Evolutionary conservation across 1,140 invertebrate genomes (phyloP), one percentile per base, ranked within the genome.

Genomic region (Papilio polytes): DNA sequence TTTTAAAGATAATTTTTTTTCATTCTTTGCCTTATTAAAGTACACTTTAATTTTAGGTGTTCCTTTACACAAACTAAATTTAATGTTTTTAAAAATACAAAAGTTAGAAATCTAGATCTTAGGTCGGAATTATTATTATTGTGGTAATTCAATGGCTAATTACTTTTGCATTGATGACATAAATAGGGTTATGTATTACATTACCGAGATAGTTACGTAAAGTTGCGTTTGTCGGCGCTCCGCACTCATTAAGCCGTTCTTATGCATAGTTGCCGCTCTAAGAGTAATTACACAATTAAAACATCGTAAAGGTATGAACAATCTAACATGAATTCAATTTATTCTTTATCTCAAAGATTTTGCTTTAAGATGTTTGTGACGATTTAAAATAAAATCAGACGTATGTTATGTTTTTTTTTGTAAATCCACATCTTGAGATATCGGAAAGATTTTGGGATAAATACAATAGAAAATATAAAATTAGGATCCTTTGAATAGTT

Each of bases 211-310:
- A 15, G 63, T 70, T 70, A 70, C 63, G 26, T 70, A 70, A 70
- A 70, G 10, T 70, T 70, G 63, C 26, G 26, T 70, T 70, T 70
- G 63, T 70, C 63, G 26, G 63, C 63, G 26, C 22, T 31, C 63
- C 3, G 26, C 26, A 36, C n/a, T 31, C 63, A 70, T 70, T 70
- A 70, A 31, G 63, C 63, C 26, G 63, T 66, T 31, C 63, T 66
- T 66, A 66, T 31, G 63, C 63, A 66, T 66, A 66, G 63, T 66
- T 66, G 63, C 12, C 63, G 26, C 22, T 66, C 63, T 66, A 66
- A 66, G 63, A 31, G 26, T 66, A 66, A 66, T 63, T 26, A 66
- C 63, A 26, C 63, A 66, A 66, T 66, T 66, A 66, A 36, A 66
- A 31, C 63, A 36, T 66, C 26, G 63, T 66, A 31, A 66, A 31